These are phyloP conservation scores for Perca flavescens DNA, from an alignment of 2,113 vertebrate genomes.

Conservation along the genomic window DNA sequence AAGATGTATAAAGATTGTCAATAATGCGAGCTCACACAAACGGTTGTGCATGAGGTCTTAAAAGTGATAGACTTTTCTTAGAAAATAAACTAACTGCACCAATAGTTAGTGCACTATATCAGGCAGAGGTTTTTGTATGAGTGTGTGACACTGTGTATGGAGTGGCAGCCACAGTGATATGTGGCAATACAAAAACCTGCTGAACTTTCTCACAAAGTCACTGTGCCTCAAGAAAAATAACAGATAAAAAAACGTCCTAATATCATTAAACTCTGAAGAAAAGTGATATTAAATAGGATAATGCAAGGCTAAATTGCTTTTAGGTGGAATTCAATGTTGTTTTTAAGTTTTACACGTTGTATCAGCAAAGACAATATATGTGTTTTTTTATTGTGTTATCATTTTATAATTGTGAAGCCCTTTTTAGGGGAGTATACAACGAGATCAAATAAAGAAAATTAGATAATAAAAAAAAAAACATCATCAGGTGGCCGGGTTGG, in stretches of 20 bases:
- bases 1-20: neutral
- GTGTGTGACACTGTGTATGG: constrained; percentile 11
- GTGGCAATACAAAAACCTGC: constrained; percentile 45
- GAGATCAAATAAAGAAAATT: neutral
- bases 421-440: no score
- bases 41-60: neutral
- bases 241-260: neutral
- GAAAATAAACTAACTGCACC: no score
- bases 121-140: constrained; percentile 26
- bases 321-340: neutral
- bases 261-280: neutral
- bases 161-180: constrained; percentile 16
- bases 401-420: neutral
- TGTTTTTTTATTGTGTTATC: neutral
- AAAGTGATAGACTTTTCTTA: no score
- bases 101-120: neutral
- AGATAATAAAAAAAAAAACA: neutral
- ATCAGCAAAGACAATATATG: no score
- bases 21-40: neutral
- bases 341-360: no score
- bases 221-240: neutral
- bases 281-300: neutral
- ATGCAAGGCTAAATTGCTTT: neutral
- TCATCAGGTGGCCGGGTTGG: no score
- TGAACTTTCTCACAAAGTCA: neutral